Evolutionary conservation across 2,888 invertebrate genomes (phyloP).

Genomic region (Hylaea fasciaria): DNA sequence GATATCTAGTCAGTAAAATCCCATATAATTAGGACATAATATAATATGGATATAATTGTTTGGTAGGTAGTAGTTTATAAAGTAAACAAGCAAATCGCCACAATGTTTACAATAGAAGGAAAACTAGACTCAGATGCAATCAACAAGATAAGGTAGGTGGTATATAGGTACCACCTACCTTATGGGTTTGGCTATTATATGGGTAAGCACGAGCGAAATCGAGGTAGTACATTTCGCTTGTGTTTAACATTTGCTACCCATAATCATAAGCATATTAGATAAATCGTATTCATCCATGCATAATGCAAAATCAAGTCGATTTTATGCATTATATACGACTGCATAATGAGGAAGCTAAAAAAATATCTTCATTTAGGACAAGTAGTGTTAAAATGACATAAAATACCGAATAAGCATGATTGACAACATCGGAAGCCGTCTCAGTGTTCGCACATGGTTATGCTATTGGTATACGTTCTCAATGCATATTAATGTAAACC

Average conservation of each 20-base stretch:
- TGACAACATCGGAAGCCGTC: slow-evolving; percentile 51
- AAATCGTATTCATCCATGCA: slow-evolving; percentile 14
- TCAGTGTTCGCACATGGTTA: slow-evolving; percentile 52
- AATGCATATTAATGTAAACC: slow-evolving; percentile 74
- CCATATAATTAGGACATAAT: too few relatives aligned
- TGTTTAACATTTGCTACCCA: slow-evolving; percentile 21
- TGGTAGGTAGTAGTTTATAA: neutral
- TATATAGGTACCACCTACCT: too few relatives aligned
- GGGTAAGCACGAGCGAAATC: too few relatives aligned
- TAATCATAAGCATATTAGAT: slow-evolving; percentile 17
- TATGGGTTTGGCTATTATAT: too few relatives aligned
- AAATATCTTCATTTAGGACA: slow-evolving; percentile 9
- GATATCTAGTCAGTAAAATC: too few relatives aligned
- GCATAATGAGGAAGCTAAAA: slow-evolving; percentile 12
- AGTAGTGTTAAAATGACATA: slow-evolving; percentile 47
- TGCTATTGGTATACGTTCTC: slow-evolving; percentile 51
- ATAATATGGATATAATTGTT: neutral
- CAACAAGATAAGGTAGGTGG: too few relatives aligned
- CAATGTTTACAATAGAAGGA: slow-evolving; percentile 25
- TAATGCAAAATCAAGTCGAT: slow-evolving; percentile 16
- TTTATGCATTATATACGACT: slow-evolving; percentile 12
- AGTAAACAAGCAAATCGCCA: slow-evolving; percentile 16
- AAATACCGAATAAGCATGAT: slow-evolving; percentile 47
- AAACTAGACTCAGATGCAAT: slow-evolving; percentile 21
- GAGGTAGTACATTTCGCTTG: slow-evolving; percentile 20